A percentile compares a stretch with the other conserved stretches of the same genome.
phyloP scores from a whole-genome alignment of 2,888 invertebrate species.

The Fragum whitleyi region DNA sequence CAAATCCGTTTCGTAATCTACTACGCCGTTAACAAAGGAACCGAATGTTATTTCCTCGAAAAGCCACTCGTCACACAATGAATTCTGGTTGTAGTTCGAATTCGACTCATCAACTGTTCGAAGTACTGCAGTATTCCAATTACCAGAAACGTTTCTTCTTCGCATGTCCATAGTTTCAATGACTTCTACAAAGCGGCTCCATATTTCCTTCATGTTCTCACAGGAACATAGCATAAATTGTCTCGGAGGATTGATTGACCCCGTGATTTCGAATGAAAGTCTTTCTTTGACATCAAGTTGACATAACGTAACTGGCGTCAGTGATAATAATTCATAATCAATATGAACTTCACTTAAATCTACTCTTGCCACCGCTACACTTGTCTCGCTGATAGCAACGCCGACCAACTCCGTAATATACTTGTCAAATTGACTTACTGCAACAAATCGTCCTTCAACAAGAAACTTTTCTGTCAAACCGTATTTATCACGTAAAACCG shows the following conservation, averaged over 20 bases:
- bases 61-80: background rate
- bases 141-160: too few relatives aligned
- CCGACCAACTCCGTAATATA: background rate
- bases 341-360: background rate
- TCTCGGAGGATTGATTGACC: background rate
- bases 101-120: background rate
- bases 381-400: background rate
- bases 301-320: constrained; percentile 5
- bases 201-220: constrained; percentile 1
- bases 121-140: background rate
- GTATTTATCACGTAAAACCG: background rate
- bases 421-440: background rate
- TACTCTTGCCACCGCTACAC: constrained; percentile 11
- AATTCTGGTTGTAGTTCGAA: constrained; percentile 15
- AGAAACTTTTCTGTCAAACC: background rate
- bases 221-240: constrained; percentile 13
- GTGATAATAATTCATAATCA: constrained; percentile 6
- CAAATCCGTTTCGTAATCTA: too few relatives aligned
- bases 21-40: background rate
- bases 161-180: background rate
- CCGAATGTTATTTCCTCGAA: background rate
- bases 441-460: constrained; percentile 4
- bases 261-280: background rate
- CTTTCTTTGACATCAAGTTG: background rate
- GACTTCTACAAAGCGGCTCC: background rate